phyloP scores from a whole-genome alignment of 2,113 vertebrate species.

The Cephalopterus ornatus region DNA sequence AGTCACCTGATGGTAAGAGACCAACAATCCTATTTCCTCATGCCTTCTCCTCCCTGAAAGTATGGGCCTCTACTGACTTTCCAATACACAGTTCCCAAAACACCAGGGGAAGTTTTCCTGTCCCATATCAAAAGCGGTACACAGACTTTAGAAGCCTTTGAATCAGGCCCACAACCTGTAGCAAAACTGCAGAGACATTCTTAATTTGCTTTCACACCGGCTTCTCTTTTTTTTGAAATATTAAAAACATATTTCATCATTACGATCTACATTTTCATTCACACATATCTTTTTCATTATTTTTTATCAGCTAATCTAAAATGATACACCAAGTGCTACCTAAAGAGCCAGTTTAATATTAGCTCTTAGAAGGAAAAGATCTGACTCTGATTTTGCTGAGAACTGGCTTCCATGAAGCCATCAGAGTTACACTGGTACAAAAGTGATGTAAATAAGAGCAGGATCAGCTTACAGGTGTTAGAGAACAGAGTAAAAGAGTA shows the following conservation, averaged over 20 bases:
- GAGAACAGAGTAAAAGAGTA: neutral
- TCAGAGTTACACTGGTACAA: neutral
- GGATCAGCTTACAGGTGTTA: conserved; percentile 19
- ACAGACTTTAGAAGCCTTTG: neutral
- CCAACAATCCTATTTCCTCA: neutral
- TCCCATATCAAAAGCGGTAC: neutral
- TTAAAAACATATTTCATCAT: conserved; percentile 18
- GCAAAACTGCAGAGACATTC: neutral
- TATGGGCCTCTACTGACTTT: neutral
- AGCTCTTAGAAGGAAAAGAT: neutral
- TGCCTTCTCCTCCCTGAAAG: neutral
- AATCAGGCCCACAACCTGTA: neutral
- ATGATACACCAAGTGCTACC: conserved; percentile 49
- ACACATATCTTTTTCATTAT: conserved; percentile 22
- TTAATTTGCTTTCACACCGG: neutral
- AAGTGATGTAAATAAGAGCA: neutral
- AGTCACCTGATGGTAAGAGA: neutral
- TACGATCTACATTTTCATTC: neutral
- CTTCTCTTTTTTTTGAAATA: neutral
- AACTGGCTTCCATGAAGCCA: neutral
- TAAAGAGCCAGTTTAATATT: conserved; percentile 43
- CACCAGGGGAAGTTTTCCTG: neutral
- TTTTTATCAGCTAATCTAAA: conserved; percentile 57
- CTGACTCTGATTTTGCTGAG: neutral
- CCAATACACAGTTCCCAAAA: neutral